These are phyloP conservation scores for Sternarchorhynchus goeldii DNA, from an alignment of 2,797 vertebrate species.

Conservation along the genomic window DNA sequence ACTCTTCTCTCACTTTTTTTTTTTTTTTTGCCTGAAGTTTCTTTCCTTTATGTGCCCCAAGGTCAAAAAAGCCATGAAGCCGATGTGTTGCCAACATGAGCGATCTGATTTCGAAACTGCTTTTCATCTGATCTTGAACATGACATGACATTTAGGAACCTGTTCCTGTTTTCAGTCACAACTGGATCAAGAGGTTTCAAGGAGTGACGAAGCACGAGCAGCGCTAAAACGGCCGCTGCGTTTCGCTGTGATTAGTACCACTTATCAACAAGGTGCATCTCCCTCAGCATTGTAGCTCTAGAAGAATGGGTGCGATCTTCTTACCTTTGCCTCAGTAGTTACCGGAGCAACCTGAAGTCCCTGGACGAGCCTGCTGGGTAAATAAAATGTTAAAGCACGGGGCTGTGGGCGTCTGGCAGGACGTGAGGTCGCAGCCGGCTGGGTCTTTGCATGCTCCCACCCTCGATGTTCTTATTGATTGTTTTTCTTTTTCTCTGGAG, in stretches of 20 bases:
- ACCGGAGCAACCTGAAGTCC: too few relatives aligned
- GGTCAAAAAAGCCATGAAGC: neutral
- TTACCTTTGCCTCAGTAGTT: too few relatives aligned
- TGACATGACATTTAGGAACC: slow-evolving; percentile 37
- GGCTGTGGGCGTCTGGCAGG: slow-evolving; percentile 9
- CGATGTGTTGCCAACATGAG: neutral
- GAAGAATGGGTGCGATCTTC: too few relatives aligned
- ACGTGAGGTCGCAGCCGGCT: neutral
- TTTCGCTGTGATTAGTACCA: too few relatives aligned
- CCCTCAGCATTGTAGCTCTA: too few relatives aligned
- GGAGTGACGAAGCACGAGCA: slow-evolving; percentile 23
- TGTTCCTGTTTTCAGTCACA: slow-evolving; percentile 34
- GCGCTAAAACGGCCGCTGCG: too few relatives aligned
- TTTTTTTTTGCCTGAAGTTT: neutral
- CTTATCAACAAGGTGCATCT: too few relatives aligned
- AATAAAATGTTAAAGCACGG: neutral
- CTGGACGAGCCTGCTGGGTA: too few relatives aligned
- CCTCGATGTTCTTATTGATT: slow-evolving; percentile 70
- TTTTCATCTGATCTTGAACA: neutral
- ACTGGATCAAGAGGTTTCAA: neutral
- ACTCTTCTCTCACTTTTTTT: neutral
- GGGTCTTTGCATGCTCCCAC: neutral
- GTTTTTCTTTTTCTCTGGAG: slow-evolving; percentile 67
- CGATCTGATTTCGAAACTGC: slow-evolving; percentile 14
- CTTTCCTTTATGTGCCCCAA: neutral